These are phyloP conservation scores for Hippopotamus amphibius DNA, from an alignment of 2,113 vertebrate species.

Conservation along the genomic window DNA sequence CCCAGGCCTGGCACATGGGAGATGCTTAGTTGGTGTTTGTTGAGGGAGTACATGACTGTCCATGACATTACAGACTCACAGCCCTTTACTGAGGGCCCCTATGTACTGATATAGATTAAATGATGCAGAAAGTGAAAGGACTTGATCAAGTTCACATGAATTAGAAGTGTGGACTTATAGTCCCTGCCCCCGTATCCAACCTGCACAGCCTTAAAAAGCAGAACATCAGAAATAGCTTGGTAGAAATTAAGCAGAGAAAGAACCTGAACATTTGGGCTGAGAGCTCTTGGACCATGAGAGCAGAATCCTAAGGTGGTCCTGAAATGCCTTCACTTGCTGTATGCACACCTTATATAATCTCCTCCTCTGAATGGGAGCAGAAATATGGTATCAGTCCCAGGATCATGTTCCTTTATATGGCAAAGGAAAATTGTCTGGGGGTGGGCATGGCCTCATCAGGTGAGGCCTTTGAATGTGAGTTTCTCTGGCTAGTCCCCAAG, in stretches of 20 bases:
- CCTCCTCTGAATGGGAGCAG: neutral
- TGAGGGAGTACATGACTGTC: neutral
- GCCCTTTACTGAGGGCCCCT: neutral
- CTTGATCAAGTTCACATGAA: neutral
- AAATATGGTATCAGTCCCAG: neutral
- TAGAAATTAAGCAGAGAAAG: neutral
- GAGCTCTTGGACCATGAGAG: neutral
- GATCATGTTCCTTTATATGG: no score
- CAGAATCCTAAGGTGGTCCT: neutral
- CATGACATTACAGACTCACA: no score
- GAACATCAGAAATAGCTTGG: neutral
- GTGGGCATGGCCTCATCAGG: neutral
- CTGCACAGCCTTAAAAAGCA: neutral
- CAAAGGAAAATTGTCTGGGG: neutral
- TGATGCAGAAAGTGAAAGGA: neutral
- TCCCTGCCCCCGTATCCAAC: neutral
- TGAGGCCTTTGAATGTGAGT: neutral
- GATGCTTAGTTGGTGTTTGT: neutral
- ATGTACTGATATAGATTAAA: neutral
- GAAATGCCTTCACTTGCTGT: neutral
- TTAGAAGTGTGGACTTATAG: neutral
- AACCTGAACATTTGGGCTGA: neutral
- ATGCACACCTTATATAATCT: neutral
- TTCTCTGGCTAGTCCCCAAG: neutral
- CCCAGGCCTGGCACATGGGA: neutral